Base-by-base conservation (phyloP, 2,888 invertebrate species). In the Nasonovia ribisnigri region DNA sequence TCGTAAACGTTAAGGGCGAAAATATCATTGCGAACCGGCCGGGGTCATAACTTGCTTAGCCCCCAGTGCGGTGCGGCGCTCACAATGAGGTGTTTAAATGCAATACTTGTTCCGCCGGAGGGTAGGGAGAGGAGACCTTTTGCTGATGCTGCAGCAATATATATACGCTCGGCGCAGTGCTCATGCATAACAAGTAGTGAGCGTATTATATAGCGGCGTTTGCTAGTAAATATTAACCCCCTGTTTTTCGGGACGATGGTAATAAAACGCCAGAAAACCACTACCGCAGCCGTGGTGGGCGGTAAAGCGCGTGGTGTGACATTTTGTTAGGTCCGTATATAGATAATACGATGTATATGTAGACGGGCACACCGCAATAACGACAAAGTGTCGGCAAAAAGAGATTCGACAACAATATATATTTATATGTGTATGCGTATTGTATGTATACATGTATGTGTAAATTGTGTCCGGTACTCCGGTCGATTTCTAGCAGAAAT, bases 31-130 rank as follows among this genome's bases (percentile, higher is more conserved):
- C 94, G 90, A 92, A 77, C 51, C 88, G 92, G n/a, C 88, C 86
- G 54, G 8, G 43, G 88, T 92, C 88, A 77, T 92, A 92, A 92
- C 92, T 92, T 92, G 29, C 16, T 92, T 92, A 92, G 42, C 57
- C 54, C 60, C 13, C 20, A 36, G 91, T 54, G 51, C 84, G 46
- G 60, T 57, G 87, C 48, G 57, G 36, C 84, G 94, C 29, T 92
- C 60, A 94, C 95, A 95, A 95, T 95, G 95, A 95, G 95, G 95
- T 95, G 95, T 95, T 95, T 95, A 95, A 95, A 95, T 95, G 95
- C 95, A 95, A 95, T 95, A 95, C 94, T 94, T 94, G 94, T 94
- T 95, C 90, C 94, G 92, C 91, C 57, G 84, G 87, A 0, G 26
- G 13, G 20, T 3, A n/a, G 46, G 46, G 16, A 6, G 10, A 36